Conservation (phyloP, 1,140 invertebrate genomes). For the Popillia japonica region DNA sequence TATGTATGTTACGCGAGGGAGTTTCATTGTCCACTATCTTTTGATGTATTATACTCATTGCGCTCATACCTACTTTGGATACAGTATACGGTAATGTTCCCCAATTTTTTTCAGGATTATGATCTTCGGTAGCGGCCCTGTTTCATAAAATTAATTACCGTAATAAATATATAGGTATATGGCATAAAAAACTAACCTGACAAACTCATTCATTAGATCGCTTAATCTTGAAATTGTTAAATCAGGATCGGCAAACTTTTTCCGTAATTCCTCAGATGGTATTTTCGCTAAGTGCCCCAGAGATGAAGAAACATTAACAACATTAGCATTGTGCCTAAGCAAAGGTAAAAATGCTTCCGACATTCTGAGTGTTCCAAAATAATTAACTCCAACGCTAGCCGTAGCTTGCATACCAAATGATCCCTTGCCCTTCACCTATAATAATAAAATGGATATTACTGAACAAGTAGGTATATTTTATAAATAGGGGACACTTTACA, state of each 20-base stretch:
- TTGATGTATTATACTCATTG: constrained; percentile 71
- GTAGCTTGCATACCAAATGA: constrained; percentile 75
- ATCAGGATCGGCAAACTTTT: constrained; percentile 63
- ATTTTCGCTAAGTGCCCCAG: constrained; percentile 67
- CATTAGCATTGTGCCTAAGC: constrained; percentile 71
- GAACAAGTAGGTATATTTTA: not conserved
- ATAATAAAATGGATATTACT: constrained; percentile 52
- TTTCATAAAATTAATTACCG: constrained; percentile 13
- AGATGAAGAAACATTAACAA: constrained; percentile 79
- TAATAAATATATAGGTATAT: constrained; percentile 46
- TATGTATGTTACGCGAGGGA: constrained; percentile 64
- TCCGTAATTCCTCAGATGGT: constrained; percentile 64
- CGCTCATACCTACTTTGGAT: constrained; percentile 73
- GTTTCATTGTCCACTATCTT: constrained; percentile 63
- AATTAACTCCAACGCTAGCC: constrained; percentile 74
- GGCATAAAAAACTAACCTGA: constrained; percentile 59
- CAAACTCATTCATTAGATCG: constrained; percentile 71
- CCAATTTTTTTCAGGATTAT: constrained; percentile 67
- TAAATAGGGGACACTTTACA: constrained; percentile 49
- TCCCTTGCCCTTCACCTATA: constrained; percentile 69
- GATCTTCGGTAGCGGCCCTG: constrained; percentile 65
- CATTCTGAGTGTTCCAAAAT: constrained; percentile 69
- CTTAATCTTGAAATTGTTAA: constrained; percentile 68
- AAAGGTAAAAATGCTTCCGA: constrained; percentile 76
- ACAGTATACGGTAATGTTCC: constrained; percentile 67